These are phyloP conservation scores for Empidonax alnorum DNA, from an alignment of 2,113 vertebrate genomes.

Conservation along the genomic window DNA sequence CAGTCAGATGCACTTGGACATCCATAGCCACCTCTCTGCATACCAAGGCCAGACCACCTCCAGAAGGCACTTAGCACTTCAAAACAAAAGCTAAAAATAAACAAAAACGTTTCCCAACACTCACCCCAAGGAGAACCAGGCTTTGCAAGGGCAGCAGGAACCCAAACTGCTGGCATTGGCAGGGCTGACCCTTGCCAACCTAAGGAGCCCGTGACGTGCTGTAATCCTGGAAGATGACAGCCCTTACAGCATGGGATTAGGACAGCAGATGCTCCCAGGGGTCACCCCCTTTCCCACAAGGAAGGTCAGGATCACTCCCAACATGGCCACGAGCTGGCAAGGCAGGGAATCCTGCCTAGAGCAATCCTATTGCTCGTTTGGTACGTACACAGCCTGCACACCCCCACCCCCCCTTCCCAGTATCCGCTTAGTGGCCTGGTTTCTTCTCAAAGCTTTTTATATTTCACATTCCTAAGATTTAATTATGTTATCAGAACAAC, in stretches of 20 bases:
- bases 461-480: slow-evolving; percentile 64
- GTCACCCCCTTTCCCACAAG: not conserved
- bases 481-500: slow-evolving; percentile 70
- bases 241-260: not conserved
- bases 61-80: not conserved
- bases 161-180: not conserved
- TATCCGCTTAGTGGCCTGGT: not conserved
- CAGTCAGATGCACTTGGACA: not conserved
- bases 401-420: not conserved
- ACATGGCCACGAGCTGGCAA: rapidly evolving
- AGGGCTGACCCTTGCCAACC: not conserved
- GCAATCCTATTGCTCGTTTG: not conserved
- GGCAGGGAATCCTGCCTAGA: not conserved
- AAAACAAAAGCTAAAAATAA: slow-evolving; percentile 26
- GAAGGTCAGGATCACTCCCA: not conserved
- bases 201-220: rapidly evolving
- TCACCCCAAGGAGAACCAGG: not conserved
- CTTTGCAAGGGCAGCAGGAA: not conserved
- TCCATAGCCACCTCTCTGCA: not conserved
- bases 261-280: not conserved
- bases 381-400: not conserved
- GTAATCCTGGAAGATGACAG: not conserved
- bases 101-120: not conserved
- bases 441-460: slow-evolving; percentile 60
- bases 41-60: not conserved